phyloP scores from a whole-genome alignment of 2,888 invertebrate genomes.

The Drosophila fulvimacula region DNA sequence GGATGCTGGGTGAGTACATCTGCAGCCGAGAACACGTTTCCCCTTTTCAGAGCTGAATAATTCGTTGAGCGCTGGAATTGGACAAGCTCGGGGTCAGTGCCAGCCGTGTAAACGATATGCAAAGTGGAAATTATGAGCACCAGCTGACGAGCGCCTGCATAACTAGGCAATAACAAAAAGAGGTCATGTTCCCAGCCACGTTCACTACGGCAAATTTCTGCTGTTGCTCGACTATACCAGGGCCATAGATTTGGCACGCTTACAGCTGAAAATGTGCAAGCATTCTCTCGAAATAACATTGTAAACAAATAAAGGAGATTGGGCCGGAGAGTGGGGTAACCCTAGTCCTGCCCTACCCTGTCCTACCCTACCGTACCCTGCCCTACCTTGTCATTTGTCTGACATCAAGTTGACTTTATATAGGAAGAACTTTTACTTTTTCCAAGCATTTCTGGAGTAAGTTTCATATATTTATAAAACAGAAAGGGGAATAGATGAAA shows the following conservation, averaged over 20 bases:
- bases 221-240: neutral
- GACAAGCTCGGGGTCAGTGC: constrained; percentile 55
- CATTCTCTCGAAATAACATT: constrained; percentile 4
- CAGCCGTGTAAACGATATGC: constrained; percentile 65
- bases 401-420: neutral
- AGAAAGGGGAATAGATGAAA: neutral
- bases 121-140: constrained; percentile 59
- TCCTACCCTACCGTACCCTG: too few species aligned
- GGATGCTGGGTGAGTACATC: constrained; percentile 82
- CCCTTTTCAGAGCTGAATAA: constrained; percentile 16
- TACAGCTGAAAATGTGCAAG: constrained; percentile 2
- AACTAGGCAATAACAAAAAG: constrained; percentile 50
- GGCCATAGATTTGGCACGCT: constrained; percentile 11
- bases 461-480: neutral
- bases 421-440: neutral
- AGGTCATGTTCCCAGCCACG: constrained; percentile 35
- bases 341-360: too few species aligned
- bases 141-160: constrained; percentile 67
- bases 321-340: too few species aligned
- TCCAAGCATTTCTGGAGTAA: neutral
- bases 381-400: neutral
- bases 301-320: neutral
- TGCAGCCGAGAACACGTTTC: neutral
- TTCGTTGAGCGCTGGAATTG: constrained; percentile 17
- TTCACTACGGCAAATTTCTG: neutral